A percentile compares a stretch with the other conserved stretches of the same genome.
phyloP scores from a whole-genome alignment of 1,140 invertebrate genomes.

The Polyergus mexicanus region DNA sequence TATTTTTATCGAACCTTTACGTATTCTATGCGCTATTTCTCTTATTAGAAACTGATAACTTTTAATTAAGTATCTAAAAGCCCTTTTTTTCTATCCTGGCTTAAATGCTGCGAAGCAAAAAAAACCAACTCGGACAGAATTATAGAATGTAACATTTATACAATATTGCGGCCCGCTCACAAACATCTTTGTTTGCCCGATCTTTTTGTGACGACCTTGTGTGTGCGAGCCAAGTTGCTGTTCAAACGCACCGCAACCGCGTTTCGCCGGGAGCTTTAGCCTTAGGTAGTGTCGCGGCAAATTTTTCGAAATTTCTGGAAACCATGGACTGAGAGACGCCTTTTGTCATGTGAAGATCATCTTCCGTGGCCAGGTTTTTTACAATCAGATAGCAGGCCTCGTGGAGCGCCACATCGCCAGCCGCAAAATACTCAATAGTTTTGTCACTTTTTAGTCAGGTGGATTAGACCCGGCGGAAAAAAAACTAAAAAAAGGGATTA shows the following conservation, averaged over 20 bases:
- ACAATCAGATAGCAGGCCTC: slow-evolving; percentile 74
- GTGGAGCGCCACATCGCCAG: background rate
- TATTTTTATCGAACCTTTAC: background rate
- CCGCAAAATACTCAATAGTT: slow-evolving; percentile 76
- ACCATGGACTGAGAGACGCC: background rate
- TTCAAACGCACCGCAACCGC: background rate
- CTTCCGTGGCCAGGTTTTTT: slow-evolving; percentile 51
- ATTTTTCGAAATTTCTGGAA: slow-evolving; percentile 52
- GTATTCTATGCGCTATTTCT: background rate
- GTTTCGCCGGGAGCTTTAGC: background rate
- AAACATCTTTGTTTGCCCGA: slow-evolving; percentile 32
- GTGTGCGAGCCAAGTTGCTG: slow-evolving; percentile 21
- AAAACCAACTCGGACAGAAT: background rate
- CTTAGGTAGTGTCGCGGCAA: background rate
- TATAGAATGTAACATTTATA: slow-evolving; percentile 23
- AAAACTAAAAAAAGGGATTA: slow-evolving; percentile 80
- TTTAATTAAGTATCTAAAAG: slow-evolving; percentile 8
- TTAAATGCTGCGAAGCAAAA: slow-evolving; percentile 7
- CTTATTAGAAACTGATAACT: background rate
- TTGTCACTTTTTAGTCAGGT: slow-evolving; percentile 79
- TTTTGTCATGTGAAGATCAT: slow-evolving; percentile 65
- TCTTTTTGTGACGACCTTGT: slow-evolving; percentile 14
- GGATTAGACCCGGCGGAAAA: slow-evolving; percentile 72
- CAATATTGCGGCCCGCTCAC: background rate
- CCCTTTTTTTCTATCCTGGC: slow-evolving; percentile 1